phyloP scores from a whole-genome alignment of 2,797 vertebrate genomes.

The Anas bernieri region DNA sequence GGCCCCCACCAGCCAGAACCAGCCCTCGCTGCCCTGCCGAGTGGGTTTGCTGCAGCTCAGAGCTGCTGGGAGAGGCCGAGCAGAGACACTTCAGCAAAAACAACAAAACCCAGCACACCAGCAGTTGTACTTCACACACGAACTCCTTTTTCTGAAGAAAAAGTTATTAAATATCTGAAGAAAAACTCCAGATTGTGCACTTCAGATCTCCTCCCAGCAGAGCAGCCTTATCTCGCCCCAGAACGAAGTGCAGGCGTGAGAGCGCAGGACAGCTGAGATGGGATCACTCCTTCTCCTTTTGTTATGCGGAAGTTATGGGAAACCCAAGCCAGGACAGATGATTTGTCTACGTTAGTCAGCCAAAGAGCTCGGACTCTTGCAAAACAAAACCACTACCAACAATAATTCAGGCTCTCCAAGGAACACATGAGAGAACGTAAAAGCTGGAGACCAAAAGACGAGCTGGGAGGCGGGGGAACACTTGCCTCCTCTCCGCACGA shows the following conservation, averaged over 20 bases:
- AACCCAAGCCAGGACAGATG: constrained; percentile 19
- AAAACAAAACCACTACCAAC: constrained; percentile 54
- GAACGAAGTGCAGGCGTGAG: background rate
- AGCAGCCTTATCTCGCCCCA: background rate
- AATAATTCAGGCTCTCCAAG: constrained; percentile 25
- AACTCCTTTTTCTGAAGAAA: background rate
- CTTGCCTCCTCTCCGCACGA: background rate
- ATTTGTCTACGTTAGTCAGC: constrained; percentile 38
- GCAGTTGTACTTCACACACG: background rate
- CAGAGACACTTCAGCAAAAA: background rate
- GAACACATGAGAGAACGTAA: constrained; percentile 3
- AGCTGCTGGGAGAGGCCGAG: background rate
- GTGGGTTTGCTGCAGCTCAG: constrained; percentile 5
- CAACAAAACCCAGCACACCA: background rate
- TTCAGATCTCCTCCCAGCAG: constrained; percentile 12
- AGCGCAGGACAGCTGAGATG: background rate
- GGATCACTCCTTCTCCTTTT: constrained; percentile 9
- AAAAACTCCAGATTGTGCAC: background rate
- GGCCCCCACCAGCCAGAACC: background rate
- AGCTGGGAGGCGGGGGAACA: background rate
- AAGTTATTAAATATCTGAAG: background rate
- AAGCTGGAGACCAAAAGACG: background rate
- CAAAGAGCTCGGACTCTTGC: constrained; percentile 29
- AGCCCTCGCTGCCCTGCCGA: background rate
- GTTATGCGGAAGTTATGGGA: background rate